These are phyloP conservation scores for Harpagoxenus sublaevis DNA, from an alignment of 2,888 invertebrate genomes.

Conservation along the genomic window DNA sequence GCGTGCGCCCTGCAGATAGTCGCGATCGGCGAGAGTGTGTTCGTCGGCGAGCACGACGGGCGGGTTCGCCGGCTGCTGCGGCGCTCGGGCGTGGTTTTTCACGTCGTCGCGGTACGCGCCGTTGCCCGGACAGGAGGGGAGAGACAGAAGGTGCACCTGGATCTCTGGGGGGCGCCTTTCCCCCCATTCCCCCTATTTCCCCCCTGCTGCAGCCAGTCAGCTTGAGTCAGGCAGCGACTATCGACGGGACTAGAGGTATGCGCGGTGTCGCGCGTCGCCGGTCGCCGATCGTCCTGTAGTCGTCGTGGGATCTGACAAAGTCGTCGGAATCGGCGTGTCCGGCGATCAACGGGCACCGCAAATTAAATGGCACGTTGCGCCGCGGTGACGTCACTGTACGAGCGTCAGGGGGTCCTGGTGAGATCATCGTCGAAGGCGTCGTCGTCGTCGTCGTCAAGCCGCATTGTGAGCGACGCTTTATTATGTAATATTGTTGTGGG, in stretches of 20 bases:
- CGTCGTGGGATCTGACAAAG: not conserved
- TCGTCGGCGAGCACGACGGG: slow-evolving; percentile 57
- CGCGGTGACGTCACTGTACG: slow-evolving; percentile 73
- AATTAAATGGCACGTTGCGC: slow-evolving; percentile 74
- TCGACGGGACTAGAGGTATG: slow-evolving; percentile 51
- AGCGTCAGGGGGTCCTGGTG: slow-evolving; percentile 65
- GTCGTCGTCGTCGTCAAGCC: slow-evolving; percentile 41
- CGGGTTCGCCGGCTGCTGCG: slow-evolving; percentile 56
- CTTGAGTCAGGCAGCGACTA: slow-evolving; percentile 27
- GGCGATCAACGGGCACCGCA: slow-evolving; percentile 55
- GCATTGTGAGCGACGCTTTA: slow-evolving; percentile 61
- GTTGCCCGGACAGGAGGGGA: not conserved
- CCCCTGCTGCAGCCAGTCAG: not conserved
- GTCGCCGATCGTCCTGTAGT: slow-evolving; percentile 19
- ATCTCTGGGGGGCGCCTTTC: not conserved
- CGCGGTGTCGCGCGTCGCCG: slow-evolving; percentile 41
- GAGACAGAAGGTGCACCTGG: slow-evolving; percentile 14
- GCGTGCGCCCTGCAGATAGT: slow-evolving; percentile 77
- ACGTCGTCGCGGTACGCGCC: slow-evolving; percentile 43
- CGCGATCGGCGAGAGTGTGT: slow-evolving; percentile 66
- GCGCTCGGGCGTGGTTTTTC: slow-evolving; percentile 82
- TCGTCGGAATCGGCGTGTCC: not conserved
- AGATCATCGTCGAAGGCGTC: slow-evolving; percentile 51
- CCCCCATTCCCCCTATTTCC: not conserved
- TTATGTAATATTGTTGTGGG: slow-evolving; percentile 49